Evolutionary conservation across 2,888 invertebrate species (phyloP), one percentile per base, ranked within the genome.

Genomic region (Drosophila austrosaltans): DNA sequence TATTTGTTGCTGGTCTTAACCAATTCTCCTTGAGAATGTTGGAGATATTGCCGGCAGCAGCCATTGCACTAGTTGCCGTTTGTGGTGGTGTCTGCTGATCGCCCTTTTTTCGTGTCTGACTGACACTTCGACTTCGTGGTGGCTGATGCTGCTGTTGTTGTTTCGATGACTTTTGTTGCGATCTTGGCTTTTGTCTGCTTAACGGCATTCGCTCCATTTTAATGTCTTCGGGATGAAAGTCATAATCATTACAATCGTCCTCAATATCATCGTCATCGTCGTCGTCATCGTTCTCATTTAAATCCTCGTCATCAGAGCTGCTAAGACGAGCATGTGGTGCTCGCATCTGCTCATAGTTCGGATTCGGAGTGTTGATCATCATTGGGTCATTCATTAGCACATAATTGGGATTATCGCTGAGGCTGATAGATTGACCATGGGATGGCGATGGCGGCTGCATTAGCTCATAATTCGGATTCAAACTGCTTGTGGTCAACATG

Each of bases 1-100:
- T 77, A 36, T 30, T 12, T 36, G 77, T 75, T 63, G 82, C 76
- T 70, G 89, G 85, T 25, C 87, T 81, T 62, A 91, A 69, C 92
- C 92, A 91, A 73, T 90, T 91, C 66, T 91, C 91, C 76, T 92
- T 91, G 54, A 89, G 78, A 64, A 77, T 71, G 42, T 81, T 82
- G 61, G 85, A 81, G 61, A 75, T 70, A 62, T 80, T 86, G 68
- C 68, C 64, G 8, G 75, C 68, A 10, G 76, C 66, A 0, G 59
- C 53, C 16, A 67, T 22, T 2, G 65, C 66, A 3, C 56, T 40
- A 2, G 42, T 63, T 6, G 58, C 61, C 66, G 64, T 62, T 48
- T 58, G 48, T 30, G 58, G 22, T n/a, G 59, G 16, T 10, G 68
- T 25, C 48, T 48, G 22, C 22, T 48, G 70, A 1, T 77, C 80